Evolutionary conservation across 2,113 vertebrate genomes (phyloP), one percentile per base, ranked within the genome.

Genomic region (Zosterops japonicus): DNA sequence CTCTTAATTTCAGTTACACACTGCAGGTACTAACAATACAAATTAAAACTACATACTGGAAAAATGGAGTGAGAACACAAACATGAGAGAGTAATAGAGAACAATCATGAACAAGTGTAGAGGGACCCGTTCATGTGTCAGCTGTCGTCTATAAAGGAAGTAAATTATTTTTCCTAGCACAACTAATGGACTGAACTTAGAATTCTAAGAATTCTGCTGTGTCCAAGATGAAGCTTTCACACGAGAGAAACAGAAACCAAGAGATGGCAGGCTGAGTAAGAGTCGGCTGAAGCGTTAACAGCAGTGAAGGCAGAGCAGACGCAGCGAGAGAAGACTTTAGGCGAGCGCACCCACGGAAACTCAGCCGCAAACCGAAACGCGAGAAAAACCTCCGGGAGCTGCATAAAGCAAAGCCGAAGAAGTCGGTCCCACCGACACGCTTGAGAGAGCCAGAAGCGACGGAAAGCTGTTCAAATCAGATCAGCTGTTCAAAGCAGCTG

Each of bases 61-160:
- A 89, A 77, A 77, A 28, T 1, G 0, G 6, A 10, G 8, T 20
- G 28, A 50, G 81, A 84, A 61, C 7, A 17, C 24, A 36, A 33
- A 31, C 0, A 2, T 3, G 31, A 65, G 13, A n/a, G 1, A 0
- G 3, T 6, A 53, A 33, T 0, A 39, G 35, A 35, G 8, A 4
- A 56, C 22, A 60, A 35, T 6, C 14, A 41, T 0, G 19, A 69
- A 56, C 23, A 44, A 50, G 47, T 1, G 21, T 1, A 27, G 8
- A 12, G 4, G 7, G 5, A n/a, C 1, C 5, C 41, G 25, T 28
- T 29, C 47, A 28, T 0, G 9, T 12, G 6, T 4, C 49, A 29
- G 6, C 1, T 7, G 9, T 1, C 23, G 23, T 33, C 68, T 8
- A 20, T 2, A 55, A 64, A 61, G 29, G 0, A 29, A 39, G 12